Base-by-base conservation (phyloP, 2,113 vertebrate genomes). In the Gymnorhina tibicen region DNA sequence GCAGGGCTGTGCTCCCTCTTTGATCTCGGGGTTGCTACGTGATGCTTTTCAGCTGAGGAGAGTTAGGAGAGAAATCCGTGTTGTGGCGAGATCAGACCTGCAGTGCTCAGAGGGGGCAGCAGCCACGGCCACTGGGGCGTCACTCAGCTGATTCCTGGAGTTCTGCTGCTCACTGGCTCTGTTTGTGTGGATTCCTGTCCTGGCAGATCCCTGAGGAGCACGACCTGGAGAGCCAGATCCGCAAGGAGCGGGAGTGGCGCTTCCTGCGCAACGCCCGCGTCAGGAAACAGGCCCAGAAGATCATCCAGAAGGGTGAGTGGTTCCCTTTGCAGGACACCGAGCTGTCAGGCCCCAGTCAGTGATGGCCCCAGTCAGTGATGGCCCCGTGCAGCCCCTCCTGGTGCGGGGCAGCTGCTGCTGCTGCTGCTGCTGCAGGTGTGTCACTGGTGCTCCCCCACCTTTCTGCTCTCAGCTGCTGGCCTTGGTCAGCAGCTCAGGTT, bases 231-330 rank as follows among this genome's bases (percentile, higher is more conserved):
- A 99, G 99, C 85, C 99, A 99, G 97, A 98, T 99, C 88, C 98
- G 99, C 93, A 99, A 99, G 97, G 99, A 99, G 95, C 97, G 99
- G 0, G 99, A 99, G 91, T 99, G 99, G 99, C 97, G 99, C 73
- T 99, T 99, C 91, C 98, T 99, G 80, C 98, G 99, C 77, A 99
- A 99, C 19, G 94, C 98, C 2, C 98, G 98, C 0, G 99, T 99
- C 60, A 96, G 99, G 73, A 98, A 98, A 60, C 99, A 99, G 93
- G 99, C 99, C 4, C 98, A 98, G 84, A 97, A 97, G 96, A 98
- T 99, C 97, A 98, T 98, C 58, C 98, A 99, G 96, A 99, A 95
- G 98, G 99, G 99, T 99, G 70, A 97, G 97, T 55, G 24, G 32
- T 7, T 30, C 49, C 75, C 47, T 8, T 21, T 2, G 6, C 32